A percentile compares a stretch with the other conserved stretches of the same genome.
phyloP scores from a whole-genome alignment of 2,888 invertebrate genomes.

The Galerucella pusilla region DNA sequence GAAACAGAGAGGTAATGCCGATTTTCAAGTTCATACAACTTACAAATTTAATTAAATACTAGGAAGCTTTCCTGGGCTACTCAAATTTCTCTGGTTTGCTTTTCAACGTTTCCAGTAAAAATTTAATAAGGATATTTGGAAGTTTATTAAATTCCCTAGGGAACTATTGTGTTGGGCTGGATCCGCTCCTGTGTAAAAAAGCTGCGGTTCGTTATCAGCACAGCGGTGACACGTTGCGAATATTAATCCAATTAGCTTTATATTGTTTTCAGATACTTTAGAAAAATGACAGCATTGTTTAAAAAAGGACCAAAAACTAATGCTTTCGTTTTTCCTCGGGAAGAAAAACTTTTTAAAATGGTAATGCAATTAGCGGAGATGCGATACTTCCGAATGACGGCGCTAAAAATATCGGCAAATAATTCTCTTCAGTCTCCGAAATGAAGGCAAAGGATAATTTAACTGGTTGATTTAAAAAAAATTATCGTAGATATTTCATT shows the following conservation, averaged over 20 bases:
- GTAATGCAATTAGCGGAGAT: conserved; percentile 13
- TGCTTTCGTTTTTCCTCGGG: background rate
- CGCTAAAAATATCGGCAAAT: conserved; percentile 10
- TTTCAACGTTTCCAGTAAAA: too few species aligned
- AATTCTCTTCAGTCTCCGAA: background rate
- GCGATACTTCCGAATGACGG: conserved; percentile 9
- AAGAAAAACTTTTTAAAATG: conserved; percentile 19
- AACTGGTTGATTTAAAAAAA: too few species aligned
- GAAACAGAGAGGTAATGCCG: background rate
- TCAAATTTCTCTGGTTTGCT: too few species aligned
- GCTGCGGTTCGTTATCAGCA: conserved; percentile 8
- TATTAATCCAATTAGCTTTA: conserved; percentile 30
- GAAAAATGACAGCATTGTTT: conserved; percentile 17
- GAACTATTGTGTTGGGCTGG: background rate
- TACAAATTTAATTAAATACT: too few species aligned
- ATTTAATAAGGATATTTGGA: too few species aligned
- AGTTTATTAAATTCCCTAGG: background rate
- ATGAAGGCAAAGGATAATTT: background rate
- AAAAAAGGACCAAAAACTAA: conserved; percentile 7
- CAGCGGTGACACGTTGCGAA: conserved; percentile 22
- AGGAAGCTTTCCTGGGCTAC: too few species aligned
- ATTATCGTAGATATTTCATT: too few species aligned
- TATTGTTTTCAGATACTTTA: conserved; percentile 26
- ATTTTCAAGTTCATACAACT: background rate
- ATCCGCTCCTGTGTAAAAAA: background rate